These are phyloP conservation scores for Macropus fuliginosus DNA, from an alignment of 2,797 vertebrate genomes.

Conservation along the genomic window DNA sequence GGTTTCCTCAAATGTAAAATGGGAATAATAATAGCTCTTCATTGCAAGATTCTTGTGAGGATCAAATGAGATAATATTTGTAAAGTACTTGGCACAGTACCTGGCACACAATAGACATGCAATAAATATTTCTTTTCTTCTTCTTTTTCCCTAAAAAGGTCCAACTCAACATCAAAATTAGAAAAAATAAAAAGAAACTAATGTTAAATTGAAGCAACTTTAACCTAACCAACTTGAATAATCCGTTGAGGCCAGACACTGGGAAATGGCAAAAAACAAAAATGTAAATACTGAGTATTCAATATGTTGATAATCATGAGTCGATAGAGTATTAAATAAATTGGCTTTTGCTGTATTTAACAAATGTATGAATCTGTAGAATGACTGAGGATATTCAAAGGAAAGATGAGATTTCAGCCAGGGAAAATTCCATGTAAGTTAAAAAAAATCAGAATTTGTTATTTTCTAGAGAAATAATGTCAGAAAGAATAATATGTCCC, in stretches of 20 bases:
- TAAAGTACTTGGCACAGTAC: no score
- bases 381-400: not conserved
- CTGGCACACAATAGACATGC: not conserved
- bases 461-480: constrained; percentile 1
- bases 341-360: constrained; percentile 20
- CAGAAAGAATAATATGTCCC: not conserved
- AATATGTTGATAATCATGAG: not conserved
- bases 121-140: not conserved
- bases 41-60: not conserved
- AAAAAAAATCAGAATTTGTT: not conserved
- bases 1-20: not conserved
- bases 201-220: not conserved
- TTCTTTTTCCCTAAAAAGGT: not conserved
- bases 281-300: not conserved
- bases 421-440: not conserved
- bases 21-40: not conserved
- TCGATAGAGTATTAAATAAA: not conserved
- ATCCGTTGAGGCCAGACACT: not conserved
- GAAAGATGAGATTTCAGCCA: not conserved
- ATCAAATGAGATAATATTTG: not conserved
- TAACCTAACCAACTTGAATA: not conserved
- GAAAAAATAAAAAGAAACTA: not conserved
- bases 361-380: not conserved
- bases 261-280: not conserved
- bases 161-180: not conserved